Percentiles rank a stretch among this genome's conserved stretches.
These are phyloP conservation scores for Lethocerus indicus DNA, from an alignment of 1,140 invertebrate genomes.

Conservation along the genomic window DNA sequence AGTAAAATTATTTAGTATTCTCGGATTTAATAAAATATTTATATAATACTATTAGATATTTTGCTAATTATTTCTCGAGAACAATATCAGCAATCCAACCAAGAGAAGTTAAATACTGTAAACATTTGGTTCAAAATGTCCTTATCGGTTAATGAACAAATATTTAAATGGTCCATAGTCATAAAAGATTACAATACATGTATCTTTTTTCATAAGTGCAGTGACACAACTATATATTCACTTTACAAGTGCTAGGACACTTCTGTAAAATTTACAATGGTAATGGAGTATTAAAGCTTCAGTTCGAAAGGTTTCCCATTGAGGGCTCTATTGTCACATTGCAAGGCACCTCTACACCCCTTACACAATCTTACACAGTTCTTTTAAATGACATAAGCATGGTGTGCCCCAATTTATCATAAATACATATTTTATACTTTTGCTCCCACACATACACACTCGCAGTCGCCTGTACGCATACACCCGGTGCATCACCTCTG, in stretches of 20 bases:
- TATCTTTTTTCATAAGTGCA: not conserved
- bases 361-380: constrained; percentile 13
- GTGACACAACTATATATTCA: not conserved
- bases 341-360: constrained; percentile 13
- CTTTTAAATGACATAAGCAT: no score
- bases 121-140: not conserved
- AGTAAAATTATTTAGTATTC: no score
- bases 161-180: not conserved
- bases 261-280: constrained; percentile 5
- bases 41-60: no score
- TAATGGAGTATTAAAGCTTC: constrained; percentile 14
- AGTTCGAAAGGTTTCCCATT: constrained; percentile 6
- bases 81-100: not conserved
- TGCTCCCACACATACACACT: not conserved
- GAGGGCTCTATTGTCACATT: constrained; percentile 12
- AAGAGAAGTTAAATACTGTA: not conserved
- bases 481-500: not conserved
- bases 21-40: no score
- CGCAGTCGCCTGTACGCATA: not conserved
- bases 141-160: not conserved
- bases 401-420: not conserved
- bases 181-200: not conserved
- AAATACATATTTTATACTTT: not conserved
- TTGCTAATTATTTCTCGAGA: not conserved
- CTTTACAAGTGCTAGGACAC: constrained; percentile 5